Base-by-base conservation (phyloP, 1,140 invertebrate genomes). In the Vanessa tameamea region DNA sequence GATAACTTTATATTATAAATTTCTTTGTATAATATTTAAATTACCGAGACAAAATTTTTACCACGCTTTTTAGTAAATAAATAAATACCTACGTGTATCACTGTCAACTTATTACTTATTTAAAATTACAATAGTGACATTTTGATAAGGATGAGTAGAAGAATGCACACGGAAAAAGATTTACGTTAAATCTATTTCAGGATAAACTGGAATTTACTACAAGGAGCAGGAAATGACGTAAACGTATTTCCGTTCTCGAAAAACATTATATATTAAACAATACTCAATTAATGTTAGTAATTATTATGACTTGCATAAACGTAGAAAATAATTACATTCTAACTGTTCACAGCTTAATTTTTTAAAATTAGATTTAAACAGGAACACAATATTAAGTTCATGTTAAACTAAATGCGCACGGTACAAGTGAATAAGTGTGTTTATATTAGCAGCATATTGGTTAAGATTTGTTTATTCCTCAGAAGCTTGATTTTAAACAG, bases 401-500 rank as follows among this genome's bases (percentile, higher is more conserved):
- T 8, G 6, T 43, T 0, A 43, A 43, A 43, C 37, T 43, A 43
- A 9, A 43, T 43, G 9, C 7, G 37, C 37, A 43, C 37, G 9
- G 37, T 43, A 43, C 9, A 11, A 11, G 14, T 51, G 48, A 3
- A 51, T 51, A 51, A 51, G 37, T 9, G 37, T 9, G 37, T 43
- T 43, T 43, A 43, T 43, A 43, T 43, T 43, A 51, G 48, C 48
- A 51, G 26, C 6, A 15, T 51, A 15, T n/a, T 37, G 23, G 3
- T 61, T 31, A 59, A 26, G 31, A 11, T 61, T 61, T 69, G 66
- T 69, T 69, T 69, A 69, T 47, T 55, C 26, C 37, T 47, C 26
- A 69, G 43, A 69, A 47, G 50, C 16, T 69, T 69, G 66, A 69
- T 23, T 59, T 69, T 57, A 69, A 57, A 20, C 66, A 69, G 66